A percentile compares a stretch with the other conserved stretches of the same genome.
Evolutionary conservation across 1,140 invertebrate genomes (phyloP).

Genomic region (Drosophila sproati): DNA sequence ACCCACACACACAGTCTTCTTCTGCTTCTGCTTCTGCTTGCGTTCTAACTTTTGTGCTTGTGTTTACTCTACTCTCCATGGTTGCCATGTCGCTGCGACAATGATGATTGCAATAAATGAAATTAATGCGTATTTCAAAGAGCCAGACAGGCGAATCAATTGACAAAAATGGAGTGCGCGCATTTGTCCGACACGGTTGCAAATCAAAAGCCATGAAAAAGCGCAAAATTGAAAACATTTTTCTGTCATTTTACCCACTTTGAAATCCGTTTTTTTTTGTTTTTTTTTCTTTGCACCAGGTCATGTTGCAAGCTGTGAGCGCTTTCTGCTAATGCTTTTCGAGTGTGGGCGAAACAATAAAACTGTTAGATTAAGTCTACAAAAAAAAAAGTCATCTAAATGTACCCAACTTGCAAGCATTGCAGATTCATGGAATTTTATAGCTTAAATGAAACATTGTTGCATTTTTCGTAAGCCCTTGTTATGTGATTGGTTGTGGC

Average conservation of each 20-base stretch:
- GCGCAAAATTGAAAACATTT: slow-evolving; percentile 43
- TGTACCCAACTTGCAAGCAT: neutral
- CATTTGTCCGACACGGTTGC: slow-evolving; percentile 44
- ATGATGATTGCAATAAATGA: slow-evolving; percentile 83
- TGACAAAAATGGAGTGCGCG: slow-evolving; percentile 75
- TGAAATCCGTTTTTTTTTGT: neutral
- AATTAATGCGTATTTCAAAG: slow-evolving; percentile 82
- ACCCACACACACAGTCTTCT: slow-evolving; percentile 1
- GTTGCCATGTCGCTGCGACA: slow-evolving; percentile 63
- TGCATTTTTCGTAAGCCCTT: too few relatives aligned
- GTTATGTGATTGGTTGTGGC: too few relatives aligned
- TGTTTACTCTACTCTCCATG: slow-evolving; percentile 73
- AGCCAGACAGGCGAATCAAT: slow-evolving; percentile 82
- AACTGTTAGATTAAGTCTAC: neutral
- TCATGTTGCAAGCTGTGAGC: slow-evolving; percentile 6
- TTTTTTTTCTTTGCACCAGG: neutral
- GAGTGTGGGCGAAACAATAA: neutral
- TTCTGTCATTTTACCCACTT: slow-evolving; percentile 11
- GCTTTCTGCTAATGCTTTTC: neutral
- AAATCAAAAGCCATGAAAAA: slow-evolving; percentile 32
- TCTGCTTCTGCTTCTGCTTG: slow-evolving; percentile 4
- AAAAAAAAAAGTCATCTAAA: neutral
- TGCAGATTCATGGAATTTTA: neutral
- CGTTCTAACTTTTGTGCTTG: slow-evolving; percentile 63
- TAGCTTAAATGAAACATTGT: too few relatives aligned